phyloP scores from a whole-genome alignment of 2,888 invertebrate species.

The Tanypteryx hageni region DNA sequence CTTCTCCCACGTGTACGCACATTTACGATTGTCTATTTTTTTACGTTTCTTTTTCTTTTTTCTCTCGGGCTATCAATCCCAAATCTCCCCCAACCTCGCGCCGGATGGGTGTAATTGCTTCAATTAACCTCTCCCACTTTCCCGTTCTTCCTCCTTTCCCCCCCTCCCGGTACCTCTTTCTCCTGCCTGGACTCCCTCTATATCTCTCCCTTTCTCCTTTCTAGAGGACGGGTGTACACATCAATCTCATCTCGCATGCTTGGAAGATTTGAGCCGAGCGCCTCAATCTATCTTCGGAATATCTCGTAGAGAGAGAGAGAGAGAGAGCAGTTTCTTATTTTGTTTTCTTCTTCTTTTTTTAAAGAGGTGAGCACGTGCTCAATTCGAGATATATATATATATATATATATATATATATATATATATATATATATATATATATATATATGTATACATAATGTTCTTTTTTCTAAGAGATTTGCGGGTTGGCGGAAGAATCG shows the following conservation, averaged over 20 bases:
- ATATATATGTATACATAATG: no score
- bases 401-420: no score
- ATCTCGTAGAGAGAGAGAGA: background rate
- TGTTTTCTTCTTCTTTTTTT: background rate
- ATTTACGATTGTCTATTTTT: constrained; percentile 11
- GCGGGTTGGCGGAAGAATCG: no score
- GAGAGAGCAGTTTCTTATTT: background rate
- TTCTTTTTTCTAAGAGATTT: no score
- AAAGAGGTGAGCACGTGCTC: background rate
- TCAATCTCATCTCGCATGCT: constrained; percentile 12
- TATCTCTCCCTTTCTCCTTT: no score
- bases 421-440: no score
- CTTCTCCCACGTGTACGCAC: constrained; percentile 10
- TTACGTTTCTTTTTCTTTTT: background rate
- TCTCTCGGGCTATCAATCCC: background rate
- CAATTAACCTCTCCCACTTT: background rate
- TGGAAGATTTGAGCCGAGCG: background rate
- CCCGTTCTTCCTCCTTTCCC: background rate
- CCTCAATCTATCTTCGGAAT: background rate
- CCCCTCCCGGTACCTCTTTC: background rate
- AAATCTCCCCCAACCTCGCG: background rate
- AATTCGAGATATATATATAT: no score
- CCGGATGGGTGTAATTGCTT: constrained; percentile 32
- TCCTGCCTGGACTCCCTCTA: no score
- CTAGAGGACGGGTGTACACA: background rate